Conservation (phyloP, 2,888 invertebrate genomes). For the Oscheius sp. region DNA sequence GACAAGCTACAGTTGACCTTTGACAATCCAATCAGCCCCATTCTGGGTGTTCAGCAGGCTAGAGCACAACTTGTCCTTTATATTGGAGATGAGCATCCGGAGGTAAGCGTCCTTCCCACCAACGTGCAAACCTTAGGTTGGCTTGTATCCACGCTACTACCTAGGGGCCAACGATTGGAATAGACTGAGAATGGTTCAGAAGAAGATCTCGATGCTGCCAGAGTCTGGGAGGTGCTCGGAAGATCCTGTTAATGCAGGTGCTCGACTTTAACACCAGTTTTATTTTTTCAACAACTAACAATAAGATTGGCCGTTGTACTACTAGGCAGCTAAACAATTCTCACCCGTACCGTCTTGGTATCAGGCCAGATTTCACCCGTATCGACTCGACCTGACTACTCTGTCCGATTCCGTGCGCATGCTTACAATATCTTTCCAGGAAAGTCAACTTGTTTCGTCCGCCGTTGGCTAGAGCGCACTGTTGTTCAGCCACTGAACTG, state of each 20-base stretch:
- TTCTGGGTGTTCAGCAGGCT: conserved; percentile 15
- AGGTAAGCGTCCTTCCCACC: conserved; percentile 5
- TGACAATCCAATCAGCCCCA: conserved; percentile 50
- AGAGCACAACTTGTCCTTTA: conserved; percentile 51
- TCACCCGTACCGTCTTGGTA: too few relatives aligned
- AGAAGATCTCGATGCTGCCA: conserved; percentile 35
- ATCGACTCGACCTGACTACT: neutral
- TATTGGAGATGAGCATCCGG: conserved; percentile 47
- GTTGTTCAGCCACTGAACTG: conserved; percentile 49
- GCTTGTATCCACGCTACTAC: conserved; percentile 50
- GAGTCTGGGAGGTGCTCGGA: conserved; percentile 33
- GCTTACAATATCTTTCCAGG: conserved; percentile 32
- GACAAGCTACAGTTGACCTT: conserved; percentile 51
- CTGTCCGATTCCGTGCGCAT: too few relatives aligned
- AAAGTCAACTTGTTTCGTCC: conserved; percentile 53
- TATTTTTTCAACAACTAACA: too few relatives aligned
- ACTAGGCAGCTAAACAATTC: too few relatives aligned
- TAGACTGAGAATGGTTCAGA: conserved; percentile 44
- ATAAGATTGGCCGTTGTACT: too few relatives aligned
- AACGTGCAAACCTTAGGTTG: neutral
- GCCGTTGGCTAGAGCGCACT: conserved; percentile 48
- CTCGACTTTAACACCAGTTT: neutral
- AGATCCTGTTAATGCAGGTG: conserved; percentile 24
- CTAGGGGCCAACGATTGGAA: conserved; percentile 56
- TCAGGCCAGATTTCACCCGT: too few relatives aligned